Base-by-base conservation (phyloP, 2,113 vertebrate genomes). In the Paraplagusia blochii region DNA sequence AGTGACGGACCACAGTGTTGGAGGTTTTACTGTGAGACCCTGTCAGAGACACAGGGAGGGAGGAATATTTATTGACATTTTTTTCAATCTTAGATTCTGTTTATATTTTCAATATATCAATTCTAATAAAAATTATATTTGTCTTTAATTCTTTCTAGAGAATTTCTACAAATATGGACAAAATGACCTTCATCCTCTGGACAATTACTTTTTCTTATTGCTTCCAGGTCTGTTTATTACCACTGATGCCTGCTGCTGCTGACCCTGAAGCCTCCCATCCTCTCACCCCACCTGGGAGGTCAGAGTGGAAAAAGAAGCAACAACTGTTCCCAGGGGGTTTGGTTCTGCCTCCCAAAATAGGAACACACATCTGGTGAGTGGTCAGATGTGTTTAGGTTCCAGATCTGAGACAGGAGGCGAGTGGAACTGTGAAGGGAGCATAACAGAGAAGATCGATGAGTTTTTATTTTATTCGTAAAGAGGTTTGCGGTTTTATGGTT, bases 291-390 rank as follows among this genome's bases (percentile, higher is more conserved):
- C 33, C 46, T 61, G 52, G 42, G 66, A 76, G 77, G 78, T 72
- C 74, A 72, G 10, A 58, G 34, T 73, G 68, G 62, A 77, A 80
- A 82, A 59, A 29, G 22, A 29, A 29, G 22, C 22, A 33, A 33
- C 15, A 38, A 2, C 48, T 38, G 64, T 65, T 64, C 81, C 76
- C 76, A 12, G 17, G 18, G 6, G 80, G 48, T 63, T 56, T 44
- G 35, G 56, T 59, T 48, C 15, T 63, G 54, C 47, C 77, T 77
- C 85, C 66, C 58, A 60, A 85, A 87, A 87, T 85, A 85, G 81
- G 71, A n/a, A 17, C 61, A 67, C 61, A 76, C 76, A 76, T 85
- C 77, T 88, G 80, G 60, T 63, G 16, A 47, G 40, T 29, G 22
- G 22, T 29, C 22, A 59, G 36, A 53, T 38, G 33, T 50, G 58